Conservation (phyloP, 2,888 invertebrate species). For the Parnassius mnemosyne region DNA sequence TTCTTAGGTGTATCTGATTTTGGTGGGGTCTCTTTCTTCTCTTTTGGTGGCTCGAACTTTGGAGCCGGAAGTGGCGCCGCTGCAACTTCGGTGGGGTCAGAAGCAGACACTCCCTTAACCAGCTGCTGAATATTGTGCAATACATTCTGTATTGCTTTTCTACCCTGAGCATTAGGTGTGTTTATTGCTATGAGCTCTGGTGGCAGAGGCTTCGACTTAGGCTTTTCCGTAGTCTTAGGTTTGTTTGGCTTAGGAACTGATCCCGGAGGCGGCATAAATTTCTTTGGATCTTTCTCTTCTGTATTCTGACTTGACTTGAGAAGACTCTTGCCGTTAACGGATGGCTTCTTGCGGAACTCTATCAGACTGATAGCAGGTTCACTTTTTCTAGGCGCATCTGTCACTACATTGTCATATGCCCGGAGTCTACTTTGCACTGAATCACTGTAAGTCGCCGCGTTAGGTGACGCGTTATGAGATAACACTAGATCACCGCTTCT, state of each 20-base stretch:
- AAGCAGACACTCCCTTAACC: slow-evolving; percentile 70
- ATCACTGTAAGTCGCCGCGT: slow-evolving; percentile 88
- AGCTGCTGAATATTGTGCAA: slow-evolving; percentile 73
- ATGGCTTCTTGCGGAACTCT: slow-evolving; percentile 70
- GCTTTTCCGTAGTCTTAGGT: slow-evolving; percentile 49
- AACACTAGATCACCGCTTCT: slow-evolving; percentile 88
- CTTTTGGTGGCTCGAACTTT: slow-evolving; percentile 51
- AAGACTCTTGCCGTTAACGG: slow-evolving; percentile 68
- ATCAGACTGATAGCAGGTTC: slow-evolving; percentile 63
- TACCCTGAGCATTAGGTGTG: slow-evolving; percentile 68
- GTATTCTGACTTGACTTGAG: slow-evolving; percentile 60
- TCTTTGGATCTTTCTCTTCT: slow-evolving; percentile 56
- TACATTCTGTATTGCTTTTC: slow-evolving; percentile 72
- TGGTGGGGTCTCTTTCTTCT: slow-evolving; percentile 44
- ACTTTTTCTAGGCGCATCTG: slow-evolving; percentile 51
- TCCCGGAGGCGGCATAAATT: slow-evolving; percentile 61
- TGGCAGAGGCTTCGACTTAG: slow-evolving; percentile 66
- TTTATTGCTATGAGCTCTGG: slow-evolving; percentile 82
- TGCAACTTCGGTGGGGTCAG: slow-evolving; percentile 70
- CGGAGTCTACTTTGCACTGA: slow-evolving; percentile 89
- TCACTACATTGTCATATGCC: slow-evolving; percentile 85
- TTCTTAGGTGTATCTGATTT: slow-evolving; percentile 64
- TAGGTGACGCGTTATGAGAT: slow-evolving; percentile 86
- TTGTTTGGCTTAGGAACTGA: slow-evolving; percentile 47
- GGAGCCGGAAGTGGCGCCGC: slow-evolving; percentile 57